Percentiles rank a stretch among this genome's conserved stretches.
Conservation (phyloP, 1,140 invertebrate genomes). For the Pararge aegeria region DNA sequence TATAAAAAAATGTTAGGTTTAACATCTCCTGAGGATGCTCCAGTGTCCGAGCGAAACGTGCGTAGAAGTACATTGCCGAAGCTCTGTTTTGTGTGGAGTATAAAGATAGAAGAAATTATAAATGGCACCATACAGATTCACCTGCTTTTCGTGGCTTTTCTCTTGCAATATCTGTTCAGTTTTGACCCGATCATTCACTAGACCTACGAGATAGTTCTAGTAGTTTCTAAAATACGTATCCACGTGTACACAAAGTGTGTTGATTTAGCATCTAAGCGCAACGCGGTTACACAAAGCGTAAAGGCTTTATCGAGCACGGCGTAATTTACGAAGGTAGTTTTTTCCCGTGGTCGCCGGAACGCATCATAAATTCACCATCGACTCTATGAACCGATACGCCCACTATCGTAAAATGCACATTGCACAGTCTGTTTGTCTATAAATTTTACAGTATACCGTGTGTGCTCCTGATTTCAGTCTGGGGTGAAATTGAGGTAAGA, state of each 20-base stretch:
- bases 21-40: too few species aligned
- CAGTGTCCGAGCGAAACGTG: too few species aligned
- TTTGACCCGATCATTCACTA: too few species aligned
- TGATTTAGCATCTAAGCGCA: not conserved
- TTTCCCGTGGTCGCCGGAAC: slow-evolving; percentile 35
- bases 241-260: not conserved
- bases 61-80: too few species aligned
- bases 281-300: not conserved
- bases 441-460: slow-evolving; percentile 28
- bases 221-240: too few species aligned
- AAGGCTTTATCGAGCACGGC: slow-evolving; percentile 15
- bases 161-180: too few species aligned
- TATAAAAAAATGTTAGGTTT: too few species aligned
- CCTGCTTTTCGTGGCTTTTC: too few species aligned
- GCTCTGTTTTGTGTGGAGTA: too few species aligned
- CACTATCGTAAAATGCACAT: slow-evolving; percentile 59
- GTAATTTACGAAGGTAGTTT: slow-evolving; percentile 30
- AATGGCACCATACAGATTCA: too few species aligned
- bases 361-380: slow-evolving; percentile 59
- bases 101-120: too few species aligned
- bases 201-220: too few species aligned
- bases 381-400: slow-evolving; percentile 39
- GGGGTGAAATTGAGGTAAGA: not conserved
- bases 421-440: slow-evolving; percentile 50
- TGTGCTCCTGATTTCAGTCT: not conserved